Percentiles rank a stretch among this genome's conserved stretches.
phyloP scores from a whole-genome alignment of 2,888 invertebrate species.

The Clusia tigrina region DNA sequence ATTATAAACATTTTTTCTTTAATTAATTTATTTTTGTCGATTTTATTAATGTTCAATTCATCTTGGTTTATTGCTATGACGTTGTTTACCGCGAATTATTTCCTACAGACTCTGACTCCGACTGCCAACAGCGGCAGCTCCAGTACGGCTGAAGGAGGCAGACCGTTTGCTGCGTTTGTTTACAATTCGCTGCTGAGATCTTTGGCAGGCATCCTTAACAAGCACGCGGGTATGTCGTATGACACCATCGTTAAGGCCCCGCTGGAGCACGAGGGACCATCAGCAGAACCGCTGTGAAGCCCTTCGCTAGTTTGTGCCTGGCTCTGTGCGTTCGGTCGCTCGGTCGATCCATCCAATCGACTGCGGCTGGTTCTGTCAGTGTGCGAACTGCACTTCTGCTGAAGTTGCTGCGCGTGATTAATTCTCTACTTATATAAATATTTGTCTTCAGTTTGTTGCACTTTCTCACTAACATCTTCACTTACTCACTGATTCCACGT shows the following conservation, averaged over 20 bases:
- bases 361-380: neutral
- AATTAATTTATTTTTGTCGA: slow-evolving; percentile 55
- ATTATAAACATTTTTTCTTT: slow-evolving; percentile 37
- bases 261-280: too few relatives aligned
- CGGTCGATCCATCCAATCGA: neutral
- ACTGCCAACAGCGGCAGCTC: neutral
- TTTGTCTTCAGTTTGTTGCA: slow-evolving; percentile 57
- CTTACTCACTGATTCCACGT: too few relatives aligned
- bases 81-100: neutral
- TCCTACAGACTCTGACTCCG: neutral
- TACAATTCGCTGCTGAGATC: neutral
- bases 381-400: neutral
- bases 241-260: too few relatives aligned
- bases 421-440: slow-evolving; percentile 55
- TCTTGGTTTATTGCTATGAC: slow-evolving; percentile 10
- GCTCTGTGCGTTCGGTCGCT: neutral
- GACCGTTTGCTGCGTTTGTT: neutral
- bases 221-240: too few relatives aligned
- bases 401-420: slow-evolving; percentile 44
- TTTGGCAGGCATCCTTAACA: too few relatives aligned
- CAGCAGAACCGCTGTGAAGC: neutral
- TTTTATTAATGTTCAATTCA: slow-evolving; percentile 38
- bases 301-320: neutral
- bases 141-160: neutral
- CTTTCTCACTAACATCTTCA: too few relatives aligned